Evolutionary conservation across 2,888 invertebrate genomes (phyloP), one percentile per base, ranked within the genome.

Genomic region (Athrips mouffetella): DNA sequence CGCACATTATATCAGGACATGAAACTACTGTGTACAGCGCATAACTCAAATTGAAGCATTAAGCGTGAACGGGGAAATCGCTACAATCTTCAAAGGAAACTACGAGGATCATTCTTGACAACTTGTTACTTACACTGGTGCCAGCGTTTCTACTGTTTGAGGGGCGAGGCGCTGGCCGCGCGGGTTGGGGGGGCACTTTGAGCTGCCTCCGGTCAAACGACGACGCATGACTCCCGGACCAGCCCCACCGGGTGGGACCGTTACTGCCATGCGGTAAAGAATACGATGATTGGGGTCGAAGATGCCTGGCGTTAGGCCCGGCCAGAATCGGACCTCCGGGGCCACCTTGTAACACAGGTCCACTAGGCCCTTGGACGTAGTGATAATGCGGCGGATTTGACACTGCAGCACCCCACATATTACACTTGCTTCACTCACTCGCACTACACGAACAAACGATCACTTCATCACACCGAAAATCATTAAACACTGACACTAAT

Each of bases 201-300:
- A 77, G 47, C 62, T 88, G 86, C 53, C 89, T 78, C 49, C 89
- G 73, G 58, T 89, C 89, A 64, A 89, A 82, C 52, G 90, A 83
- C 52, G 90, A 84, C 52, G 89, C 80, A 68, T 90, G 76, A 65
- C 64, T 89, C 60, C 90, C 90, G 21, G 86, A 75, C 83, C 89
- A 88, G 59, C 90, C 87, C 90, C 90, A 80, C 54, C 89, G 77
- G 63, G 89, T 80, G 57, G 90, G 83, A 59, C 89, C 81, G 72
- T 90, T 87, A 73, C 88, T 81, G 61, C 89, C 84, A 71, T 91
- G 90, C 10, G 88, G 90, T 61, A 90, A 68, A 55, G 90, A 89
- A 68, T 89, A 89, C 51, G 85, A 87, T n/a, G 85, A 84, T 63
- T 87, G 87, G 20, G 88, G 88, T 53, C 85, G 69, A 53, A 89